phyloP scores from a whole-genome alignment of 2,797 vertebrate species.

The Pristis pectinata region DNA sequence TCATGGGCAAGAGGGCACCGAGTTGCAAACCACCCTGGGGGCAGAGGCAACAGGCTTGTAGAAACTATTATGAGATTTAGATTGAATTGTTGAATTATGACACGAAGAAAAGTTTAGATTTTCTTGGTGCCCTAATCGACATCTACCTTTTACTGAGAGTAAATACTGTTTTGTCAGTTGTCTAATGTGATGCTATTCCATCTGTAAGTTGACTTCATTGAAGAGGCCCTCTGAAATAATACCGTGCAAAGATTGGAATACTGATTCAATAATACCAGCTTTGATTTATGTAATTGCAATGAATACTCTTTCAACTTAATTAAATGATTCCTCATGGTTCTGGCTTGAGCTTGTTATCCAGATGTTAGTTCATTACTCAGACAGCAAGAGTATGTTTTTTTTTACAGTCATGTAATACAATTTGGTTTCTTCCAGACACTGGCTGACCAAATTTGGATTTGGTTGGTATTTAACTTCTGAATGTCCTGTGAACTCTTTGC shows the following conservation, averaged over 20 bases:
- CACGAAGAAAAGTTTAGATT: neutral
- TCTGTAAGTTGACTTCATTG: neutral
- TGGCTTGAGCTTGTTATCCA: no score
- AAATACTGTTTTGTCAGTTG: neutral
- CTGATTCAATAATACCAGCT: neutral
- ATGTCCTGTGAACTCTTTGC: no score
- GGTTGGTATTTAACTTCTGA: no score
- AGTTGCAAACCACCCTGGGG: no score
- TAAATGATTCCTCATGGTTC: no score
- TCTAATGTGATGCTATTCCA: neutral
- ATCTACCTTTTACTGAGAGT: neutral
- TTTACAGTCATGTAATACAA: no score
- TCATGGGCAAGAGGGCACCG: no score
- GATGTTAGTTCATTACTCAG: no score
- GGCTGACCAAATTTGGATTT: no score
- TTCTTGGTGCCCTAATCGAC: neutral
- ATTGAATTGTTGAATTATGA: neutral
- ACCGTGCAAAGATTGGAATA: neutral
- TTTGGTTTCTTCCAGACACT: no score
- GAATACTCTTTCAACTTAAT: no score
- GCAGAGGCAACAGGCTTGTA: neutral
- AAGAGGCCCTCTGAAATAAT: neutral
- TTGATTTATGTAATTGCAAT: neutral
- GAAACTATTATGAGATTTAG: neutral
- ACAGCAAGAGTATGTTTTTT: no score